Conservation (phyloP, 2,797 vertebrate genomes). For the Vultur gryphus region DNA sequence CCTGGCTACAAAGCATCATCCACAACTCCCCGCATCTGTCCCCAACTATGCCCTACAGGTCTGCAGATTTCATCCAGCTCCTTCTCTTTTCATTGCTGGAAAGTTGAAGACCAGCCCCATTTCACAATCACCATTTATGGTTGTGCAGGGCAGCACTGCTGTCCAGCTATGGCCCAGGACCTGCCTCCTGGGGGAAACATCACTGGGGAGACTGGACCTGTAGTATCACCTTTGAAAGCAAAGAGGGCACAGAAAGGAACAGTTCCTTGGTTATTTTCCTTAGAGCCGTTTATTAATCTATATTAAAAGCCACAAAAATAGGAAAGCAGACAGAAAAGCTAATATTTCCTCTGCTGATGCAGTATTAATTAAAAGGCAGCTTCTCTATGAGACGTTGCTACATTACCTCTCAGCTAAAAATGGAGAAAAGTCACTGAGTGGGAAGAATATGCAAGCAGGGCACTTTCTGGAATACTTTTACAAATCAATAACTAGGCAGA, state of each 20-base stretch:
- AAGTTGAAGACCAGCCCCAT: not conserved
- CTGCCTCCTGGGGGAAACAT: not conserved
- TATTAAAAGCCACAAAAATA: slow-evolving; percentile 64
- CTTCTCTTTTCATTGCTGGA: not conserved
- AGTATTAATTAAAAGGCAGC: slow-evolving; percentile 72
- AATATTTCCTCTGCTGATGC: slow-evolving; percentile 60
- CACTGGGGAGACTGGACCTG: not conserved
- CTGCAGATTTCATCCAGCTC: not conserved
- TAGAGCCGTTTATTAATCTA: slow-evolving; percentile 8
- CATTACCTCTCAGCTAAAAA: slow-evolving; percentile 69
- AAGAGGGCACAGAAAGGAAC: not conserved
- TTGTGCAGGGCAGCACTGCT: not conserved
- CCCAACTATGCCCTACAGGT: not conserved
- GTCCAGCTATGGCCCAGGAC: not conserved
- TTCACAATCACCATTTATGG: not conserved
- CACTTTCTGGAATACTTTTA: slow-evolving; percentile 42
- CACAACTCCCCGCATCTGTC: fast-evolving
- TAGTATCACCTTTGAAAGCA: not conserved
- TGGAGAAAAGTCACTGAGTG: slow-evolving; percentile 38
- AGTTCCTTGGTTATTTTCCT: not conserved
- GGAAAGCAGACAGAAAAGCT: slow-evolving; percentile 63
- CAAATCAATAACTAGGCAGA: not conserved
- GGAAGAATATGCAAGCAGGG: not conserved
- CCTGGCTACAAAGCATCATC: not conserved
- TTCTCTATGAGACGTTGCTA: slow-evolving; percentile 33